phyloP scores from a whole-genome alignment of 64 coral and sea anemone species.

The Montipora cactus region DNA sequence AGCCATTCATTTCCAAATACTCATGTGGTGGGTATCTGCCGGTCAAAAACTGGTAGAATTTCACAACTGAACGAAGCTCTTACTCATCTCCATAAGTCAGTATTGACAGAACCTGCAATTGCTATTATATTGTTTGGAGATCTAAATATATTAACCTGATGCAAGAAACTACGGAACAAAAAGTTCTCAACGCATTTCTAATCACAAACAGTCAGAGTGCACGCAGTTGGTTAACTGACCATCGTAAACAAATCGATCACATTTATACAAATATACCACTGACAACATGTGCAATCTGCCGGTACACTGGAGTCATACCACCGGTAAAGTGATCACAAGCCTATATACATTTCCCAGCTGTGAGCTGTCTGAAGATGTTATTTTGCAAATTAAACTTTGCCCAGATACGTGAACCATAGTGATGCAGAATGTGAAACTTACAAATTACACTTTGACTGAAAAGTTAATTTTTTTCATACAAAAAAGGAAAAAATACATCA shows the following conservation, averaged over 20 bases:
- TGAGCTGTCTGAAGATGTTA: not conserved
- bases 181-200: constrained; percentile 15
- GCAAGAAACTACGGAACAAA: constrained; percentile 24
- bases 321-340: constrained; percentile 46
- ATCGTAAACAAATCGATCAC: constrained; percentile 24
- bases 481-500: not conserved
- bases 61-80: constrained; percentile 25
- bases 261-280: constrained; percentile 49
- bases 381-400: not conserved
- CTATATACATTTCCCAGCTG: constrained; percentile 19
- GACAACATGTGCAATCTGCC: not conserved
- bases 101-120: not conserved
- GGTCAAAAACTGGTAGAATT: constrained; percentile 27
- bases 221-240: constrained; percentile 34
- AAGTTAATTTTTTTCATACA: not conserved
- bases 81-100: constrained; percentile 27
- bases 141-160: constrained; percentile 61
- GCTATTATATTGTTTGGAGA: constrained; percentile 49
- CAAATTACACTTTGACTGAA: not conserved
- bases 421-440: too few species aligned
- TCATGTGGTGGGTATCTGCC: constrained; percentile 36
- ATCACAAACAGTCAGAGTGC: constrained; percentile 10
- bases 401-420: not conserved
- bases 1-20: constrained; percentile 27
- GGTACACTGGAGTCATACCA: constrained; percentile 48